phyloP scores from a whole-genome alignment of 2,888 invertebrate genomes.

The Nycteola revayana region DNA sequence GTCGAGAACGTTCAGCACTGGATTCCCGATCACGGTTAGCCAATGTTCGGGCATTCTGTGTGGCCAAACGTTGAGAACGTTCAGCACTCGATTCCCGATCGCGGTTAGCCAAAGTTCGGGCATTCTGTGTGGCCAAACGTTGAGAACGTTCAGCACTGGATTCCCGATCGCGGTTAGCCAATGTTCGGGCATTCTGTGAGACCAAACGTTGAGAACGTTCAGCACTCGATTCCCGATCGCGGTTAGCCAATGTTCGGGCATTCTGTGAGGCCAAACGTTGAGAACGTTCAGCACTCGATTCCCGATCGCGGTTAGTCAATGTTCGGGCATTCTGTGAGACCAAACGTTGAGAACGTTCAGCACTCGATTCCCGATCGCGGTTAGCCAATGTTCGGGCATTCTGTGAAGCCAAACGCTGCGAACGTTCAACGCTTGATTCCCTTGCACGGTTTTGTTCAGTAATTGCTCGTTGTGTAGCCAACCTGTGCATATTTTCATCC shows the following conservation, averaged over 20 bases:
- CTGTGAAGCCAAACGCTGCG: conserved; percentile 4
- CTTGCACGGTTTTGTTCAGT: conserved; percentile 5
- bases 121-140: conserved; percentile 5
- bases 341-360: conserved; percentile 6
- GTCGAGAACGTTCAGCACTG: conserved; percentile 18
- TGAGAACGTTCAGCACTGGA: conserved; percentile 2
- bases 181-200: conserved; percentile 4
- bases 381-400: conserved; percentile 6
- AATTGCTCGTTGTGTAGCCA: conserved; percentile 16
- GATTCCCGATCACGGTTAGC: conserved; percentile 10
- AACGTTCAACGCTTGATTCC: conserved; percentile 4
- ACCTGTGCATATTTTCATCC: conserved; percentile 12
- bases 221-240: conserved; percentile 21
- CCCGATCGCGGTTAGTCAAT: conserved; percentile 4
- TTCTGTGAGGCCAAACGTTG: conserved; percentile 14
- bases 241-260: conserved; percentile 8
- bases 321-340: conserved; percentile 14
- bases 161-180: conserved; percentile 5
- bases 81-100: conserved; percentile 4
- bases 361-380: conserved; percentile 3
- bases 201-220: conserved; percentile 2
- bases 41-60: conserved; percentile 14
- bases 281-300: conserved; percentile 20
- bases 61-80: conserved; percentile 6
- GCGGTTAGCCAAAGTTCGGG: conserved; percentile 5